These are phyloP conservation scores for Neotoxoptera formosana DNA, from an alignment of 1,140 invertebrate species.

Conservation along the genomic window DNA sequence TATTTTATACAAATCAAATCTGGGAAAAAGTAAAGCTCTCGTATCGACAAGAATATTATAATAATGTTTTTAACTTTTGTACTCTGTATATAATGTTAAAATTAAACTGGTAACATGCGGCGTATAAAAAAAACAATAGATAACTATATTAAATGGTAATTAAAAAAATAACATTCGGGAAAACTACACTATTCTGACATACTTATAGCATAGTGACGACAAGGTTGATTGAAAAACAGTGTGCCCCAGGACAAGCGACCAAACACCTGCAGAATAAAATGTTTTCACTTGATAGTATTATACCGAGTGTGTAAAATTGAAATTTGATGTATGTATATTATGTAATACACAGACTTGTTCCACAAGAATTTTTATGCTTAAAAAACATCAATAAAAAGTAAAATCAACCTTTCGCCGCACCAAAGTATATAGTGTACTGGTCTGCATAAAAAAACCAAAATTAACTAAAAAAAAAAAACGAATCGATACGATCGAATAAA, in stretches of 20 bases:
- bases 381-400: neutral
- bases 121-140: neutral
- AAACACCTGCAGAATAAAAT: neutral
- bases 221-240: neutral
- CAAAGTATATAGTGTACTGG: neutral
- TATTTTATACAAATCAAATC: neutral
- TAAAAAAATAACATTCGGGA: neutral
- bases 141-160: neutral
- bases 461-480: neutral
- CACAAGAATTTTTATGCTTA: neutral
- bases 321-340: neutral
- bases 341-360: neutral
- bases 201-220: neutral
- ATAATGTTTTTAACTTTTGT: neutral
- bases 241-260: neutral
- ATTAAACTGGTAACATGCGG: slow-evolving; percentile 25
- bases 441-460: neutral
- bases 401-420: neutral
- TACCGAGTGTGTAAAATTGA: neutral
- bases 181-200: neutral
- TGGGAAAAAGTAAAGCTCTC: neutral
- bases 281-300: neutral
- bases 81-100: neutral
- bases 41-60: neutral
- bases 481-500: neutral